Percentiles rank a stretch among this genome's conserved stretches.
phyloP scores from a whole-genome alignment of 1,140 invertebrate genomes.

The Philaenus spumarius region DNA sequence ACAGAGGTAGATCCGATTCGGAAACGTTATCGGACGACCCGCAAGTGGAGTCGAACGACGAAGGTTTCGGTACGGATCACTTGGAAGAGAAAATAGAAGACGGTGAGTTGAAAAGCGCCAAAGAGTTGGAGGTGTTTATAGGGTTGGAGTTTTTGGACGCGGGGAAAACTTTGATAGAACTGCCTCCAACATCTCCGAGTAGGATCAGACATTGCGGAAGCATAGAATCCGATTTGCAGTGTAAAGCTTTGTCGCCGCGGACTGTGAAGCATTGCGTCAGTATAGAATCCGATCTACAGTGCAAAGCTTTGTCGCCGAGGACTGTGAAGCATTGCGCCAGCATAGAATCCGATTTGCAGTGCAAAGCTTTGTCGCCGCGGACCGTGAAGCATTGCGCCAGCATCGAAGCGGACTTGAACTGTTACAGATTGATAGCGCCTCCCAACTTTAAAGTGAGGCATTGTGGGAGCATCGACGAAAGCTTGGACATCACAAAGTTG shows the following conservation, averaged over 20 bases:
- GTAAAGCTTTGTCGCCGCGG: too few species aligned
- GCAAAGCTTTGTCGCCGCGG: not conserved
- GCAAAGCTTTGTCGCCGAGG: too few species aligned
- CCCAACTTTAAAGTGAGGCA: too few species aligned
- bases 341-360: too few species aligned
- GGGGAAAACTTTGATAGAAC: constrained; percentile 32
- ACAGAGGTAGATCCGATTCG: constrained; percentile 53
- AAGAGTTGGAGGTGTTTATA: constrained; percentile 55
- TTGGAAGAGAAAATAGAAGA: constrained; percentile 56
- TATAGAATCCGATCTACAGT: too few species aligned
- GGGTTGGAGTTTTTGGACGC: constrained; percentile 38
- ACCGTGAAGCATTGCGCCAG: constrained; percentile 26
- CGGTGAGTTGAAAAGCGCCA: constrained; percentile 52
- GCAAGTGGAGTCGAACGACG: constrained; percentile 52
- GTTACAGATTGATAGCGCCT: constrained; percentile 30
- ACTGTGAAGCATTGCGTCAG: too few species aligned
- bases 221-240: constrained; percentile 21
- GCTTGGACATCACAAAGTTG: too few species aligned
- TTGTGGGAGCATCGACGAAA: too few species aligned
- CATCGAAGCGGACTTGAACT: constrained; percentile 18
- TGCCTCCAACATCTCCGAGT: constrained; percentile 10
- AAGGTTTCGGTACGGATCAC: constrained; percentile 43
- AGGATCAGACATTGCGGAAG: constrained; percentile 24
- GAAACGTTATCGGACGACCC: constrained; percentile 61
- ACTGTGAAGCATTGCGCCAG: too few species aligned